Conservation (phyloP, 2,797 vertebrate species). For the Ptychadena robeensis region DNA sequence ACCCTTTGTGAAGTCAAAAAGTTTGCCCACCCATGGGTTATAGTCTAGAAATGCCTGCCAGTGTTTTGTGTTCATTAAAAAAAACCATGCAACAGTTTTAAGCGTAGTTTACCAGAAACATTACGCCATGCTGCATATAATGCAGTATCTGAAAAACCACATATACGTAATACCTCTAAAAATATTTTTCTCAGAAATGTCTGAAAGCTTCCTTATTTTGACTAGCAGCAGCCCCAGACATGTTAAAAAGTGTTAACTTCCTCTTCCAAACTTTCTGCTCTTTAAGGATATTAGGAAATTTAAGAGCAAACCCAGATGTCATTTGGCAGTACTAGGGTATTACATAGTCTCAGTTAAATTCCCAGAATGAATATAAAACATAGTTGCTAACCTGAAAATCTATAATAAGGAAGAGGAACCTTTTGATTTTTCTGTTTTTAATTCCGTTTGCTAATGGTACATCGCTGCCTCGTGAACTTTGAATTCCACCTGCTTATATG, state of each 20-base stretch:
- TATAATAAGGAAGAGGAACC: too few species aligned
- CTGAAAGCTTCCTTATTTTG: slow-evolving; percentile 42
- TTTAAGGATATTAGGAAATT: slow-evolving; percentile 13
- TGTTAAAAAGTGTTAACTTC: slow-evolving; percentile 6
- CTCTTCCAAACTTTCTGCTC: slow-evolving; percentile 9
- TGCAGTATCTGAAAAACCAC: slow-evolving; percentile 20
- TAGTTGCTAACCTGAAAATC: background rate
- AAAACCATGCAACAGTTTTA: background rate
- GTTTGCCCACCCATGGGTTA: too few species aligned
- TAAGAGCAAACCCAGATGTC: slow-evolving; percentile 2
- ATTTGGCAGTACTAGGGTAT: slow-evolving; percentile 11
- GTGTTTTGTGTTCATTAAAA: background rate
- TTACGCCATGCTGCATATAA: background rate
- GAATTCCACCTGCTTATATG: too few species aligned
- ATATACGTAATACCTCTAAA: slow-evolving; percentile 38
- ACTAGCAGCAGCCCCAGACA: slow-evolving; percentile 14
- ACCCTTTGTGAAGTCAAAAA: too few species aligned
- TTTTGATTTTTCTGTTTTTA: background rate
- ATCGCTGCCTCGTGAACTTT: too few species aligned
- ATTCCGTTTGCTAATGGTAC: background rate
- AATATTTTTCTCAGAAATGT: slow-evolving; percentile 46
- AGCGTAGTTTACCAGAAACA: background rate
- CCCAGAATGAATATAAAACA: slow-evolving; percentile 9
- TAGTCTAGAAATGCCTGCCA: too few species aligned
- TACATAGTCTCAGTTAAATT: background rate